A percentile compares a stretch with the other conserved stretches of the same genome.
These are phyloP conservation scores for Micromesistius poutassou DNA, from an alignment of 2,797 vertebrate genomes.

Conservation along the genomic window DNA sequence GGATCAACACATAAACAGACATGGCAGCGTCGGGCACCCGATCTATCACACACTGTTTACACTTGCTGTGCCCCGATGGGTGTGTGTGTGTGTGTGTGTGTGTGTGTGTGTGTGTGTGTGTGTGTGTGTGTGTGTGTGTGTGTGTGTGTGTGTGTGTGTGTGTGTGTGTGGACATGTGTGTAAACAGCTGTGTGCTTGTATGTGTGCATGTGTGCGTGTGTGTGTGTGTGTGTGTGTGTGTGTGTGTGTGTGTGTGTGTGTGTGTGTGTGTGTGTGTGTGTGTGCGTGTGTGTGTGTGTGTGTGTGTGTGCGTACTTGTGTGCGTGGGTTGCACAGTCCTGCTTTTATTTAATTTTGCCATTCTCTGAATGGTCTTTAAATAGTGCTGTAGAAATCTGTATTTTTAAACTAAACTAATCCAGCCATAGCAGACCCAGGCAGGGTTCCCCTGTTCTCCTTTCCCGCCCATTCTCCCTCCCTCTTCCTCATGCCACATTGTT, in stretches of 20 bases:
- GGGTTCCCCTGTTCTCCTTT: conserved; percentile 37
- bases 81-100: not conserved
- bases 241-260: conserved; percentile 16
- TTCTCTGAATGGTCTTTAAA: not conserved
- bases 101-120: not conserved
- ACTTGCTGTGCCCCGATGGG: conserved; percentile 21
- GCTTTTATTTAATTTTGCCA: not conserved
- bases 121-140: not conserved
- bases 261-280: not conserved
- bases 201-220: not conserved
- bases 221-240: conserved; percentile 2
- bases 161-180: not conserved
- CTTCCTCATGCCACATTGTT: conserved; percentile 19
- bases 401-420: not conserved
- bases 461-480: conserved; percentile 22
- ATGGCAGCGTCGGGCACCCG: conserved; percentile 41
- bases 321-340: not conserved
- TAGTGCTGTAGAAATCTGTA: not conserved
- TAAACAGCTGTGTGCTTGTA: not conserved
- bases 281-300: not conserved
- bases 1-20: conserved; percentile 65
- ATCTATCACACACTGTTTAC: conserved; percentile 72
- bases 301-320: not conserved
- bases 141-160: not conserved
- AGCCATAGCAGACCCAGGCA: not conserved